These are phyloP conservation scores for Sturnus vulgaris DNA, from an alignment of 2,113 vertebrate species.

Conservation along the genomic window DNA sequence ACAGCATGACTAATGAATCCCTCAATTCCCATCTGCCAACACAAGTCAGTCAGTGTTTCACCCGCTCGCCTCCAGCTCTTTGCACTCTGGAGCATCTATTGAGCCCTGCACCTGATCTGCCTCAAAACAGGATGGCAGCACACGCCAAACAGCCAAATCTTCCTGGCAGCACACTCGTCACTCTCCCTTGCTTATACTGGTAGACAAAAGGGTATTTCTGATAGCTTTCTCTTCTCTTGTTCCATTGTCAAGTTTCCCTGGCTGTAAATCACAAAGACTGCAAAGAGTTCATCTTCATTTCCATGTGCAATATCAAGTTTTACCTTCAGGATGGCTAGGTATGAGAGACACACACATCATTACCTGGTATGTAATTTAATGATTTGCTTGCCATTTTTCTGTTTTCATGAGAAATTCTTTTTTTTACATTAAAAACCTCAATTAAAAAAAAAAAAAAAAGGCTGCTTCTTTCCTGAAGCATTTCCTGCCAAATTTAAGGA, in stretches of 20 bases:
- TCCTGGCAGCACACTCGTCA: neutral
- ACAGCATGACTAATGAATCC: conserved; percentile 45
- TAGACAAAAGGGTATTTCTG: neutral
- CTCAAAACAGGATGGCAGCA: neutral
- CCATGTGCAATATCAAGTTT: neutral
- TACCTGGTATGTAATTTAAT: neutral
- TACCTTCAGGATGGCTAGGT: neutral
- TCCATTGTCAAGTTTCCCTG: neutral
- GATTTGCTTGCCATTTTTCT: neutral
- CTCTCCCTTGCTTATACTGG: neutral
- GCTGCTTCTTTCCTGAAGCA: neutral
- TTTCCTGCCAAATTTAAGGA: neutral
- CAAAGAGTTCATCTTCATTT: neutral
- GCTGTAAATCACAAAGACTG: neutral
- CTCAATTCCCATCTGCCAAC: conserved; percentile 37
- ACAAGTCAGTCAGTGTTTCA: conserved; percentile 27
- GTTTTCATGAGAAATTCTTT: neutral
- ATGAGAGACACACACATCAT: neutral
- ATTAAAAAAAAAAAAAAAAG: no score
- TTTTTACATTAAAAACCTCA: neutral
- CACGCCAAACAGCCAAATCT: fast-evolving
- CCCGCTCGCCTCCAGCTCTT: neutral
- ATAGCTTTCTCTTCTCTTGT: neutral
- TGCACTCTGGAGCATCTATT: fast-evolving
- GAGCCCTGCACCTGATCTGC: neutral